Percentiles rank a stretch among this genome's conserved stretches.
Conservation (phyloP, 2,113 vertebrate species). For the Suncus etruscus region DNA sequence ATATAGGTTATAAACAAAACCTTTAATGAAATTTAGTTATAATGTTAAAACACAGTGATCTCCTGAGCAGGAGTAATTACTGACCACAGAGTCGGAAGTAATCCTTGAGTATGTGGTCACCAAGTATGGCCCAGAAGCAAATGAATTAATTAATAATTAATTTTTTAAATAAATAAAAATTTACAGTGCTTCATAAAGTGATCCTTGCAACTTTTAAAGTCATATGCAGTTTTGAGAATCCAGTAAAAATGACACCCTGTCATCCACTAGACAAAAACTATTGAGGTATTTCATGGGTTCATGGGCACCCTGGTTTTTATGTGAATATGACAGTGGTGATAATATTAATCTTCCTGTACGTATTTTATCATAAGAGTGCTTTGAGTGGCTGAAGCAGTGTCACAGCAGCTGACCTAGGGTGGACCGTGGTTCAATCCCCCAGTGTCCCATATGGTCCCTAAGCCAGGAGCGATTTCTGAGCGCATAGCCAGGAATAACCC, state of each 20-base stretch:
- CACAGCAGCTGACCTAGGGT: too few relatives aligned
- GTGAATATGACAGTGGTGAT: background rate
- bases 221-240: conserved; percentile 36
- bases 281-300: background rate
- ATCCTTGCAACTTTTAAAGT: conserved; percentile 34
- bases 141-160: too few relatives aligned
- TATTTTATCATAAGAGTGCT: conserved; percentile 33
- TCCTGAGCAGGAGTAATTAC: too few relatives aligned
- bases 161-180: too few relatives aligned
- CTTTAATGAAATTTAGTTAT: conserved; percentile 20
- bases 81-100: too few relatives aligned
- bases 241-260: conserved; percentile 14
- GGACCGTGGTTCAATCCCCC: too few relatives aligned
- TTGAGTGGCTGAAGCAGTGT: background rate
- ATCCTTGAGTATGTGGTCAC: too few relatives aligned
- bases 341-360: background rate
- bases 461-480: too few relatives aligned
- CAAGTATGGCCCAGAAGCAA: too few relatives aligned
- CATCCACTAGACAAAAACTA: conserved; percentile 12
- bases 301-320: background rate
- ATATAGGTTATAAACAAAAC: background rate
- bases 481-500: too few relatives aligned
- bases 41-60: conserved; percentile 18
- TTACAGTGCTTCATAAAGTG: background rate
- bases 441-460: too few relatives aligned